Conservation (phyloP, 2,888 invertebrate genomes). For the Pristionchus entomophagus region DNA sequence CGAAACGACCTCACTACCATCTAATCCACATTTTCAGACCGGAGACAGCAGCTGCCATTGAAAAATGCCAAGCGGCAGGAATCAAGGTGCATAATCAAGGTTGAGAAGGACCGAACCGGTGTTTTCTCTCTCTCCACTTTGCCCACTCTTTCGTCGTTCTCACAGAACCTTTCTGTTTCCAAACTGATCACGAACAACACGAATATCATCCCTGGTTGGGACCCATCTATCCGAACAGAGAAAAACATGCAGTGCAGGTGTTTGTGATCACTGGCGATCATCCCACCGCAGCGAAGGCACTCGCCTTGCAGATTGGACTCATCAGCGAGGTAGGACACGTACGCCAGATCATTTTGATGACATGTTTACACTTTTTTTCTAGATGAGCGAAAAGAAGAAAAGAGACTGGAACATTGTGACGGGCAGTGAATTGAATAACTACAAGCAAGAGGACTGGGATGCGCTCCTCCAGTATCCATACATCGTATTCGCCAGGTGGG, state of each 20-base stretch:
- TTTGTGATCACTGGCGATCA: slow-evolving; percentile 74
- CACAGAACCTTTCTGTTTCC: no score
- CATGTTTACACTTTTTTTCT: no score
- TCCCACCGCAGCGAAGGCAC: slow-evolving; percentile 72
- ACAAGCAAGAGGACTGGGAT: slow-evolving; percentile 69
- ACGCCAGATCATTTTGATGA: no score
- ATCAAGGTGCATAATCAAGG: slow-evolving; percentile 75
- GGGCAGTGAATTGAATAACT: slow-evolving; percentile 55
- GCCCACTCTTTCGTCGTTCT: no score
- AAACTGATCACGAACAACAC: no score
- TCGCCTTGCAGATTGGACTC: slow-evolving; percentile 73
- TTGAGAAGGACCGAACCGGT: no score
- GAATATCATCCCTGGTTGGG: no score
- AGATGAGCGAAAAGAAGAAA: not conserved
- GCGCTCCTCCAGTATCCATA: slow-evolving; percentile 68
- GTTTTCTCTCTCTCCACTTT: no score
- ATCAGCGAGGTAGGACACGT: slow-evolving; percentile 49
- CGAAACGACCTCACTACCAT: not conserved
- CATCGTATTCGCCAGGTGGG: slow-evolving; percentile 73
- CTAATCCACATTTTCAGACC: slow-evolving; percentile 53
- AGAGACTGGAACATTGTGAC: slow-evolving; percentile 44
- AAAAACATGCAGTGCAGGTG: slow-evolving; percentile 30
- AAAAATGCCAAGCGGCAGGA: slow-evolving; percentile 74
- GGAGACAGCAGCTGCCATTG: slow-evolving; percentile 71
- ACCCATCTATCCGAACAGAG: no score